phyloP scores from a whole-genome alignment of 2,888 invertebrate genomes.

The Spicauda simplicius region DNA sequence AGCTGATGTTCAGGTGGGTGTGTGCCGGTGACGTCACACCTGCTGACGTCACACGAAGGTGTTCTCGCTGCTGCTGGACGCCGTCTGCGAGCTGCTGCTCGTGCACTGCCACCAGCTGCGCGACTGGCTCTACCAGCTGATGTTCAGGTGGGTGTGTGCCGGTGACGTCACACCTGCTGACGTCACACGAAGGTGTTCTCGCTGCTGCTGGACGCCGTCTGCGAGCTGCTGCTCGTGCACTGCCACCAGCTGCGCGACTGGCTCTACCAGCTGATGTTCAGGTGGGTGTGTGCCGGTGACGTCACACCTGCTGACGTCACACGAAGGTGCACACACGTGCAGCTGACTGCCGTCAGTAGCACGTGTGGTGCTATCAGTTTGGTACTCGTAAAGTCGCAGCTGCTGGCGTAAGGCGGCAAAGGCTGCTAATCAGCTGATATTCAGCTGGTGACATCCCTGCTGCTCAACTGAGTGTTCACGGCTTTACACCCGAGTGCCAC shows the following conservation, averaged over 20 bases:
- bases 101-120: conserved; percentile 94
- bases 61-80: conserved; percentile 96
- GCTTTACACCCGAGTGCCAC: too few relatives aligned
- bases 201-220: conserved; percentile 95
- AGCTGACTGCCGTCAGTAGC: too few relatives aligned
- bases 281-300: conserved; percentile 58
- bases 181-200: conserved; percentile 98
- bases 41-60: conserved; percentile 99
- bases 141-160: conserved; percentile 85
- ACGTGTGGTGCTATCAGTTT: too few relatives aligned
- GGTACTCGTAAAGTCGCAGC: too few relatives aligned
- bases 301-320: too few relatives aligned
- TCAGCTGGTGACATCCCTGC: too few relatives aligned
- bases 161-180: too few relatives aligned
- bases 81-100: conserved; percentile 94
- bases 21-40: too few relatives aligned
- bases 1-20: conserved; percentile 90
- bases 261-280: conserved; percentile 95
- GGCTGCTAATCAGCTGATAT: too few relatives aligned
- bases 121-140: conserved; percentile 96
- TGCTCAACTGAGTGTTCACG: too few relatives aligned
- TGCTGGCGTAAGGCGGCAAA: too few relatives aligned
- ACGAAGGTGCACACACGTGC: too few relatives aligned
- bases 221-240: conserved; percentile 94
- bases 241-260: conserved; percentile 95